phyloP scores from a whole-genome alignment of 2,797 vertebrate genomes.

The Otolemur crassicaudatus region DNA sequence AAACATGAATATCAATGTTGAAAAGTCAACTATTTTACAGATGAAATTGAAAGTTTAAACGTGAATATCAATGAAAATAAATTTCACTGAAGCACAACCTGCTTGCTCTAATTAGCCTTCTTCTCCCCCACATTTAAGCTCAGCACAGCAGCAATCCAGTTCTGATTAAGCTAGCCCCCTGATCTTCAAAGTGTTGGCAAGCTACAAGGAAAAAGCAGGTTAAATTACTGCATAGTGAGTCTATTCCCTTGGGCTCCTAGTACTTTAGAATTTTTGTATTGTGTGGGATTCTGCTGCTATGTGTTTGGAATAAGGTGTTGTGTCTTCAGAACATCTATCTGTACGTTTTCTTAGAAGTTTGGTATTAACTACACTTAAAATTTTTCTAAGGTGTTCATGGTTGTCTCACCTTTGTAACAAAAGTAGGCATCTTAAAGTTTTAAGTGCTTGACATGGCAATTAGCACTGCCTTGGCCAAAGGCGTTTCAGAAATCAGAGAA shows the following conservation, averaged over 20 bases:
- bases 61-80: background rate
- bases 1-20: background rate
- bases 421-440: background rate
- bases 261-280: background rate
- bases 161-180: background rate
- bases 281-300: background rate
- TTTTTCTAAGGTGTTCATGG: background rate
- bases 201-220: background rate
- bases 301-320: background rate
- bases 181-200: background rate
- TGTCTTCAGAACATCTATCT: background rate
- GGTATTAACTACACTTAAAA: background rate
- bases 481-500: slow-evolving; percentile 12
- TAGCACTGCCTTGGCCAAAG: slow-evolving; percentile 3
- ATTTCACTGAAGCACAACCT: background rate
- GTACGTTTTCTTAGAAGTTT: background rate
- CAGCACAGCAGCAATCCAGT: background rate
- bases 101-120: background rate
- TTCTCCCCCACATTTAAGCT: background rate
- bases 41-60: background rate
- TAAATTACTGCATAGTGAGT: background rate
- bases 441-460: slow-evolving; percentile 19
- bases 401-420: slow-evolving; percentile 6
- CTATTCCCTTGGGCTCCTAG: background rate
- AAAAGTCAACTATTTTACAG: background rate